Percentiles rank a stretch among this genome's conserved stretches.
Evolutionary conservation across 2,797 vertebrate species (phyloP).

Genomic region (Cynodonichthys magdalenae): DNA sequence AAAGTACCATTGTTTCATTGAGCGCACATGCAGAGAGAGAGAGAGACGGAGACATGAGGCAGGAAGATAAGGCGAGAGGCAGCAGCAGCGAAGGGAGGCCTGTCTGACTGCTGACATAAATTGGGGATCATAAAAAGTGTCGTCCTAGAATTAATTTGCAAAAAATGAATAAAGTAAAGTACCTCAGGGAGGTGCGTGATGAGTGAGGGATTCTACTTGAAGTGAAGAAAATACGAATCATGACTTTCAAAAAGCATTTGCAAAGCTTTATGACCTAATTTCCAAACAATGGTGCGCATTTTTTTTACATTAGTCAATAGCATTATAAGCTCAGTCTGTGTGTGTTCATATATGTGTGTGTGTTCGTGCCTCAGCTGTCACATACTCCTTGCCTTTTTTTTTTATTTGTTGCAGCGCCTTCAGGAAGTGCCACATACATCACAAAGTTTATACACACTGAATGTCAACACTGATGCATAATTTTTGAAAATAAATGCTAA

Average conservation of each 20-base stretch:
- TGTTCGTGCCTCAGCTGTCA: slow-evolving; percentile 56
- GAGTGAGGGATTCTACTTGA: slow-evolving; percentile 24
- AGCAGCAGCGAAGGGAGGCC: slow-evolving; percentile 43
- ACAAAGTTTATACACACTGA: slow-evolving; percentile 77
- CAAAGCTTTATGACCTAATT: slow-evolving; percentile 43
- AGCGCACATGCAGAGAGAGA: slow-evolving; percentile 53
- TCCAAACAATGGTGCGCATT: slow-evolving; percentile 18
- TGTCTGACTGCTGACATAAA: slow-evolving; percentile 67
- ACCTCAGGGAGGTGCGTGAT: slow-evolving; percentile 25
- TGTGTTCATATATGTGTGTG: slow-evolving; percentile 10
- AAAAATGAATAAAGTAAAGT: slow-evolving; percentile 71
- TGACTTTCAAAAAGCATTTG: slow-evolving; percentile 50
- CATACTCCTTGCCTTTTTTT: slow-evolving; percentile 35
- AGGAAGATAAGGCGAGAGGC: slow-evolving; percentile 58
- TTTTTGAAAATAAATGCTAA: slow-evolving; percentile 70
- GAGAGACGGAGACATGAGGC: slow-evolving; percentile 62
- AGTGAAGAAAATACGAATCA: slow-evolving; percentile 45
- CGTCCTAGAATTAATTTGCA: slow-evolving; percentile 64
- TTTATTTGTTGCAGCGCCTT: slow-evolving; percentile 50
- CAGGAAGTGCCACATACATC: slow-evolving; percentile 73
- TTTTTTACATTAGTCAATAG: slow-evolving; percentile 10
- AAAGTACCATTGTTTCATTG: slow-evolving; percentile 71
- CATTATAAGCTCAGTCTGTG: slow-evolving; percentile 8
- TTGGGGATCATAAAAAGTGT: slow-evolving; percentile 76
- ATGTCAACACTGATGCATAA: slow-evolving; percentile 79